A percentile compares a stretch with the other conserved stretches of the same genome.
Conservation (phyloP, 2,888 invertebrate genomes). For the Volucella inanis region DNA sequence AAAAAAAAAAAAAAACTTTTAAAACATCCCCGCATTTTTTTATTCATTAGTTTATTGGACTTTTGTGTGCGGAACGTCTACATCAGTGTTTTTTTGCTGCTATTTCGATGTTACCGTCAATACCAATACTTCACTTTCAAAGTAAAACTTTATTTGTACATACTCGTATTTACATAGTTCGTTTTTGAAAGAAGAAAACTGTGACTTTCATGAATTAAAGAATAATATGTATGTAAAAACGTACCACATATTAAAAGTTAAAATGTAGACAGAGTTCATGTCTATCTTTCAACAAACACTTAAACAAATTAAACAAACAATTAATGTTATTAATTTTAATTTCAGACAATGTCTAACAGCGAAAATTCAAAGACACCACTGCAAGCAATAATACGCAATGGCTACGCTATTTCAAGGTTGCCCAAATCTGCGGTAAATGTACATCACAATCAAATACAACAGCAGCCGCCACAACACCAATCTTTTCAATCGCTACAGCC, state of each 20-base stretch:
- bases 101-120: background rate
- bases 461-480: conserved; percentile 75
- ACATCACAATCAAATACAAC: conserved; percentile 78
- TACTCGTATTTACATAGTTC: too few species aligned
- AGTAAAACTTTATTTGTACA: too few species aligned
- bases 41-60: too few species aligned
- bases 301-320: too few species aligned
- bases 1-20: too few species aligned
- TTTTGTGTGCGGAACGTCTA: too few species aligned
- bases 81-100: background rate
- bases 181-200: too few species aligned
- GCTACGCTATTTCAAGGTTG: conserved; percentile 80
- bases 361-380: conserved; percentile 80
- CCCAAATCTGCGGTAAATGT: conserved; percentile 80
- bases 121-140: background rate
- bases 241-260: too few species aligned
- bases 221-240: too few species aligned
- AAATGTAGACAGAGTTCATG: too few species aligned
- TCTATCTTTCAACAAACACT: background rate
- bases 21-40: too few species aligned
- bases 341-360: conserved; percentile 78
- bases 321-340: conserved; percentile 51
- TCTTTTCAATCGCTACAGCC: conserved; percentile 78
- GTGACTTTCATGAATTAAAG: too few species aligned
- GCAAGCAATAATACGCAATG: conserved; percentile 82